Evolutionary conservation across 2,888 invertebrate genomes (phyloP).

Genomic region (Agriotes lineatus): DNA sequence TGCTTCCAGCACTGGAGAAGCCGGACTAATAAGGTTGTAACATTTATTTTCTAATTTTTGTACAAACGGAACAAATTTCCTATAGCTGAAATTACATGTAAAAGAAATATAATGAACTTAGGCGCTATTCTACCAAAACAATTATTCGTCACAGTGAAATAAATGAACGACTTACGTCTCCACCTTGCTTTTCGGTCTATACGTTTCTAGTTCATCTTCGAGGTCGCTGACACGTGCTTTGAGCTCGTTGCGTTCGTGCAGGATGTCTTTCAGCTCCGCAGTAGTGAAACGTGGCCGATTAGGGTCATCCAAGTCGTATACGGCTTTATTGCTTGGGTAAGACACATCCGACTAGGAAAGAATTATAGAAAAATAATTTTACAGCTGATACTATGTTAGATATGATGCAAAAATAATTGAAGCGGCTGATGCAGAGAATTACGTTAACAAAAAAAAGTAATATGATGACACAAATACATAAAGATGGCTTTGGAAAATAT

Average conservation of each 20-base stretch:
- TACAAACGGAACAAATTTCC: conserved; percentile 4
- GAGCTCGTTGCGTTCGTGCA: conserved; percentile 93
- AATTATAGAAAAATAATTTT: conserved; percentile 11
- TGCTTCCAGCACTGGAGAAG: conserved; percentile 7
- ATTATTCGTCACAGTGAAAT: too few relatives aligned
- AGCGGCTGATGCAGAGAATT: too few relatives aligned
- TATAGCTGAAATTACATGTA: conserved; percentile 3
- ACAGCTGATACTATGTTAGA: too few relatives aligned
- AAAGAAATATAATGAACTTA: neutral
- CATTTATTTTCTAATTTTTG: conserved; percentile 2
- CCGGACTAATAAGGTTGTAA: neutral
- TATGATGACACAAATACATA: too few relatives aligned
- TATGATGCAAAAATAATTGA: too few relatives aligned
- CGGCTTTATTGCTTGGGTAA: conserved; percentile 70
- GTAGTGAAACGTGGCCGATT: conserved; percentile 87
- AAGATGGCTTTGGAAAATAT: too few relatives aligned
- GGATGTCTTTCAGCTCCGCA: conserved; percentile 85
- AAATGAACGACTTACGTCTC: conserved; percentile 63
- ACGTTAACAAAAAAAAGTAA: too few relatives aligned
- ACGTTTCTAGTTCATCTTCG: conserved; percentile 90
- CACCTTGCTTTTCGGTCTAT: conserved; percentile 73
- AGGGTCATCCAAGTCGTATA: conserved; percentile 76
- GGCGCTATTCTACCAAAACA: too few relatives aligned
- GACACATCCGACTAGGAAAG: conserved; percentile 65
- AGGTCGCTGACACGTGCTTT: conserved; percentile 92